A percentile compares a stretch with the other conserved stretches of the same genome.
phyloP scores from a whole-genome alignment of 2,888 invertebrate genomes.

The Cybosia mesomella region DNA sequence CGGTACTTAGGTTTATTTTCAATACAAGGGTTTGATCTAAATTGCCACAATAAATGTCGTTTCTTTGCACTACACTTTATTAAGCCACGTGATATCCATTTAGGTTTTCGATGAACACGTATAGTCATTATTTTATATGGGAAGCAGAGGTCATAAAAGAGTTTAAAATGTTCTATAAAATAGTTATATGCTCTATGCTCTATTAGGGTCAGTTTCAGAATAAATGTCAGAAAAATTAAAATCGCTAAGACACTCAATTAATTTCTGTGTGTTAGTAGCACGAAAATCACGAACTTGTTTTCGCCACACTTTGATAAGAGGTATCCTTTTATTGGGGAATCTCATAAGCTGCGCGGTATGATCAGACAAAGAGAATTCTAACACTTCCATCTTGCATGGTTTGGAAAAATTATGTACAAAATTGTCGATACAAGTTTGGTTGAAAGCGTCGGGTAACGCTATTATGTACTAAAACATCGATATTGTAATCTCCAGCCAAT shows the following conservation, averaged over 20 bases:
- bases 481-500: neutral
- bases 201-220: no score
- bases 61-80: slow-evolving; percentile 7
- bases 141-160: neutral
- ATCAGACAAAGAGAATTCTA: slow-evolving; percentile 6
- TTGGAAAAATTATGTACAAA: slow-evolving; percentile 5
- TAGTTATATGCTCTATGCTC: no score
- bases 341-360: neutral
- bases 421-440: slow-evolving; percentile 2
- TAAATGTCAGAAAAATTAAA: no score
- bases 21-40: neutral
- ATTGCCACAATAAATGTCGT: neutral
- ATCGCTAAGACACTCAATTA: no score
- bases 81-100: no score
- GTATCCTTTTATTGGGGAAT: no score
- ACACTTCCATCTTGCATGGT: neutral
- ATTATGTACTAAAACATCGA: neutral
- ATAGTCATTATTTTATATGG: neutral
- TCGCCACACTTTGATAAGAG: no score
- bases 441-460: neutral
- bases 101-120: no score
- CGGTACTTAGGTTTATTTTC: neutral
- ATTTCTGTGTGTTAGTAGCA: no score
- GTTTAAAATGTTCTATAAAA: no score
- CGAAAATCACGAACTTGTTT: no score